Conservation (phyloP, 92 coral and sea anemone genomes). For the Diadumene lineata region DNA sequence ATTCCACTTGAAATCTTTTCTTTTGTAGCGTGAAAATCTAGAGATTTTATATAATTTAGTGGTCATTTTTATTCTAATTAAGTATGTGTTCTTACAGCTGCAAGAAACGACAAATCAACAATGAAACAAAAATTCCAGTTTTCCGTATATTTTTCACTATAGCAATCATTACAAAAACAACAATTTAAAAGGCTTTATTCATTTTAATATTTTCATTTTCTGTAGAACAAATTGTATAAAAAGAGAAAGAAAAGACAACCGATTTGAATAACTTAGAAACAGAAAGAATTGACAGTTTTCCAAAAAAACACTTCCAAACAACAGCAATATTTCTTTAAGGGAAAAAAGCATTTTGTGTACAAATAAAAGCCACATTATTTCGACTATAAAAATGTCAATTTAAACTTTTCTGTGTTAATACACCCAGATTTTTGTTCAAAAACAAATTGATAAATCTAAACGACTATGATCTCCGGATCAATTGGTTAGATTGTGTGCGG, state of each 20-base stretch:
- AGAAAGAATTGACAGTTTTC: too few relatives aligned
- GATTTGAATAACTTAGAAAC: background rate
- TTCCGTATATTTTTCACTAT: background rate
- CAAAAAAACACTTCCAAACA: background rate
- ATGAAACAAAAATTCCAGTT: background rate
- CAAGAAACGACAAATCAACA: background rate
- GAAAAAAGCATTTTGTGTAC: too few relatives aligned
- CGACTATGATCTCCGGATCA: too few relatives aligned
- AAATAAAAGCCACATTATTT: background rate
- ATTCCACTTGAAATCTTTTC: background rate
- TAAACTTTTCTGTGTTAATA: background rate
- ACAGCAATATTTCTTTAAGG: too few relatives aligned
- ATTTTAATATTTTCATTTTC: too few relatives aligned
- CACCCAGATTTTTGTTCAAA: background rate
- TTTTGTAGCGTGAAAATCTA: background rate
- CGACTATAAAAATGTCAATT: background rate
- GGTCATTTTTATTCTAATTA: background rate
- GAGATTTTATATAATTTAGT: background rate
- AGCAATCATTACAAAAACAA: too few relatives aligned
- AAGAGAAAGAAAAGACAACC: background rate
- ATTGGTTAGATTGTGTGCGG: background rate
- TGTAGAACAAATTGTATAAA: too few relatives aligned
- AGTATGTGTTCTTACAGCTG: background rate
- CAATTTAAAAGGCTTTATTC: too few relatives aligned
- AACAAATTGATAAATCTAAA: background rate